Base-by-base conservation (phyloP, 2,797 vertebrate species). In the Vultur gryphus region DNA sequence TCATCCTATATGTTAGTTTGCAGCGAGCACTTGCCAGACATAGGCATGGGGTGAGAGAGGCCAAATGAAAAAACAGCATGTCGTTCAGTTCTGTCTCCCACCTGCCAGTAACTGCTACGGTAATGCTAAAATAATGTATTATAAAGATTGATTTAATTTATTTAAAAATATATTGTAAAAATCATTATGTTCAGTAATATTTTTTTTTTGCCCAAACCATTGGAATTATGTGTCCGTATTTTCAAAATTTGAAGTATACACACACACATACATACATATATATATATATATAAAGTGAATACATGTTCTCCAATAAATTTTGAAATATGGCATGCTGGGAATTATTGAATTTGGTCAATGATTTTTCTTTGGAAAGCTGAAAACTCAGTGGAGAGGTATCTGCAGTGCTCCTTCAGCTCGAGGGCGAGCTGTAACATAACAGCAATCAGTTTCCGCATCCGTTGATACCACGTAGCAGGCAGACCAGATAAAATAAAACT, bases 381-480 rank as follows among this genome's bases (percentile, higher is more conserved):
- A 80, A 44, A 24, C 19, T 73, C 58, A 59, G 17, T 20, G 18
- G 24, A 54, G 15, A 35, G 28, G 8, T 5, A 16, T 39, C 41
- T 37, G 51, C 55, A 44, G n/a, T 6, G 10, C 14, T 91, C 19
- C 19, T 59, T 58, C 46, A 51, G 39, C 31, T 62, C 5, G 6
- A 41, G 28, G 26, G 7, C 52, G 55, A 73, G 20, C 19, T 49
- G 29, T 25, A 62, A 58, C 3, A 1, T 3, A 49, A 9, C 3
- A 29, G 31, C 51, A 77, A 87, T 21, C 2, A 6, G 2, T 31
- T 62, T 62, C 37, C n/a, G 8, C 7, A 18, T n/a, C 39, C 76
- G 18, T 33, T 21, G 16, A 6, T 28, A 13, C 8, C 48, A 26
- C 0, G 0, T 9, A 41, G 29, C 14, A 62, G 23, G 23, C 3